Conservation (phyloP, 2,888 invertebrate species). For the Atrina japonica region DNA sequence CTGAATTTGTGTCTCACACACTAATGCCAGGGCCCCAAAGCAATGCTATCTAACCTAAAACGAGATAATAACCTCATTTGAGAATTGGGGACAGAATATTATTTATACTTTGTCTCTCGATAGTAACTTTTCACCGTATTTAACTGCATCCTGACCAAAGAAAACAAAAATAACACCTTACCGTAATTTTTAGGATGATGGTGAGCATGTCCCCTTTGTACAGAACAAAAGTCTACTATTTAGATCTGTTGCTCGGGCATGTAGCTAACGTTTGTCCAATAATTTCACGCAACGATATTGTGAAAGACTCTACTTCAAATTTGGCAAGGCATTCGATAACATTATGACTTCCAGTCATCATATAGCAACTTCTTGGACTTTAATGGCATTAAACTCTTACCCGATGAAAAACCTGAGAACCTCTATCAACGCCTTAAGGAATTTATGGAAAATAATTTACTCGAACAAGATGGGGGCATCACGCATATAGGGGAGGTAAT, state of each 20-base stretch:
- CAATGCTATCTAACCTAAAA: constrained; percentile 39
- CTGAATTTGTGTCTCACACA: no score
- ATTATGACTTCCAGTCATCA: constrained; percentile 48
- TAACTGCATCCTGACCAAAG: constrained; percentile 38
- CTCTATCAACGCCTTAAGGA: constrained; percentile 49
- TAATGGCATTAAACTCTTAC: constrained; percentile 41
- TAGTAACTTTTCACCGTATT: constrained; percentile 41
- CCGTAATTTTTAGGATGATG: constrained; percentile 44
- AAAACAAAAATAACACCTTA: constrained; percentile 37
- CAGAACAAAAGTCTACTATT: constrained; percentile 34
- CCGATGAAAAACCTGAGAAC: constrained; percentile 53
- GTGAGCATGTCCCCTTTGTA: constrained; percentile 28
- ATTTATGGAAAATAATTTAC: constrained; percentile 53
- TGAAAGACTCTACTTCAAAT: constrained; percentile 43
- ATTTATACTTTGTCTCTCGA: constrained; percentile 46
- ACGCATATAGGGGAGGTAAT: constrained; percentile 49
- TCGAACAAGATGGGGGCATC: constrained; percentile 32
- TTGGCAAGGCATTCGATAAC: constrained; percentile 47
- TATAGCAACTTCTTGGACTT: constrained; percentile 52
- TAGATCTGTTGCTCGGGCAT: constrained; percentile 45
- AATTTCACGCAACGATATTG: constrained; percentile 41
- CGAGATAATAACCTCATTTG: constrained; percentile 48
- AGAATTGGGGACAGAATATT: constrained; percentile 48
- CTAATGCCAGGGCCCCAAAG: constrained; percentile 31
- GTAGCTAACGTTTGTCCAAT: constrained; percentile 40